These are phyloP conservation scores for Dicerorhinus sumatrensis DNA, from an alignment of 2,113 vertebrate species.

Conservation along the genomic window DNA sequence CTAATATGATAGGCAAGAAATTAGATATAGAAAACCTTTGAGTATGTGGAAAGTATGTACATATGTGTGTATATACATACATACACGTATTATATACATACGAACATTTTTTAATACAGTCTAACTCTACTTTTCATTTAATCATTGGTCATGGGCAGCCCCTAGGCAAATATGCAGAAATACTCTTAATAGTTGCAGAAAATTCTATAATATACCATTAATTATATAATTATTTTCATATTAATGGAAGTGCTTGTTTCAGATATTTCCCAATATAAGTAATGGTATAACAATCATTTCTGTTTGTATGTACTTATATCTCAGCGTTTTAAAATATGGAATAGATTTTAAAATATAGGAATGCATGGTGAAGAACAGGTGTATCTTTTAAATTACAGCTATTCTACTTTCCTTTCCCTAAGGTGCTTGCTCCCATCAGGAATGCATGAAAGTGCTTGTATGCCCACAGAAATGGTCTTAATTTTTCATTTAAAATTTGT, in stretches of 20 bases:
- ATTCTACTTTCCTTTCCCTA: neutral
- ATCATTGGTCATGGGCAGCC: neutral
- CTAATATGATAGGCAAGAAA: neutral
- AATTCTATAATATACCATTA: neutral
- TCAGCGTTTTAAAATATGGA: neutral
- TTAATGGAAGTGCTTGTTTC: neutral
- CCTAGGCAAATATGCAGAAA: neutral
- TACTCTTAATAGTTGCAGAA: neutral
- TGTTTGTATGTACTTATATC: neutral
- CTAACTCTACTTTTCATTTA: neutral
- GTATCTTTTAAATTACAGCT: neutral
- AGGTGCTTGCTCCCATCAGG: neutral
- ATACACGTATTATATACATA: neutral
- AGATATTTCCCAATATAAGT: neutral
- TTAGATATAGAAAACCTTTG: neutral
- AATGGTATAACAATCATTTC: neutral
- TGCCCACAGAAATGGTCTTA: neutral
- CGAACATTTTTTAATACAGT: neutral
- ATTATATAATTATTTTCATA: neutral
- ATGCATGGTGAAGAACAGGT: neutral
- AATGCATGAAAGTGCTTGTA: neutral
- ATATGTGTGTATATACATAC: neutral
- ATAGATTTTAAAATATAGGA: neutral
- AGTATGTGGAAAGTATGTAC: neutral
- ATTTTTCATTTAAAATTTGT: conserved; percentile 7